Base-by-base conservation (phyloP, 2,888 invertebrate species). In the Lasioglossum figueresi region DNA sequence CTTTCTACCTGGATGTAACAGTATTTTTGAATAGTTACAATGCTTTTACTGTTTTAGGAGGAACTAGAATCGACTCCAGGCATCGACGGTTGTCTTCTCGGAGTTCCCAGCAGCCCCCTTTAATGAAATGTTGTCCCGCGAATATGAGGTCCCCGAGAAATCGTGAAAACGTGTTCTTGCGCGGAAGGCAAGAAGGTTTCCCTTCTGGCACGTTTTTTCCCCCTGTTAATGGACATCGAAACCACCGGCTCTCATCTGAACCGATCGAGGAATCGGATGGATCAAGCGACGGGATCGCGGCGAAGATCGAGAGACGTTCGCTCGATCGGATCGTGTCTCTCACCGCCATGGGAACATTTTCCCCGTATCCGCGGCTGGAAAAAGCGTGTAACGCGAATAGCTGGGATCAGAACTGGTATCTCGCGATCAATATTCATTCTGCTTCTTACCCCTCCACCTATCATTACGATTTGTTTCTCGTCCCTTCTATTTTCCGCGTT, bases 201-300 rank as follows among this genome's bases (percentile, higher is more conserved):
- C 37, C 34, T n/a, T 52, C 76, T 71, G 76, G 80, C 84, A 79
- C 88, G 84, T 88, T 70, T 66, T 66, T 66, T 66, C 37, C 45
- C 66, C 56, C 59, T 34, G 79, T 66, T n/a, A 84, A 88, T 81
- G 88, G 84, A n/a, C 73, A 73, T 78, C 84, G 80, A 59, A 70
- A 52, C 78, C 72, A 63, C 70, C 76, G 79, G 52, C 66, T 52
- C 76, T 63, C 27, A 79, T 84, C 78, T 73, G 63, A 82, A 85
- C 87, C 86, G 88, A 92, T 92, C 92, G 83, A 52, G 89, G 92
- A 91, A 90, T 91, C 85, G 83, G 85, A 86, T 79, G 79, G 85
- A 89, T 79, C 85, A 86, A 82, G 66, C 66, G 43, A 85, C 75
- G 80, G 82, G 52, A 52, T 52, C 52, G 52, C 52, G 52, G 52